These are phyloP conservation scores for Helobdella robusta DNA, from an alignment of 2,888 invertebrate genomes.

Conservation along the genomic window DNA sequence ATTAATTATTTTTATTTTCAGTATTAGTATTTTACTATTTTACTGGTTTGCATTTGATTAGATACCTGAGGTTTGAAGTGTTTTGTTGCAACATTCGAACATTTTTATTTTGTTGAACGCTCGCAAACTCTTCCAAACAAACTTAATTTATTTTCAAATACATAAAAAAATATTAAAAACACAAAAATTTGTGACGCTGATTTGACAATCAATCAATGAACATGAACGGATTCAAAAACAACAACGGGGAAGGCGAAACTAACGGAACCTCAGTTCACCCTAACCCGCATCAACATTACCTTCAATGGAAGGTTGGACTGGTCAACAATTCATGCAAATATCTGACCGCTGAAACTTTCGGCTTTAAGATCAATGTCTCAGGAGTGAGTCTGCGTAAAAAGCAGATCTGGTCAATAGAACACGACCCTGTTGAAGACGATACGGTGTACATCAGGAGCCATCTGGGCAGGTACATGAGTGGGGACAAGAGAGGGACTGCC, in stretches of 20 bases:
- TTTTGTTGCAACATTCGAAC: too few species aligned
- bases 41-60: too few species aligned
- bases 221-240: slow-evolving; percentile 17
- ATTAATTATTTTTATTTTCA: too few species aligned
- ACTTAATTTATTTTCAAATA: too few species aligned
- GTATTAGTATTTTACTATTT: too few species aligned
- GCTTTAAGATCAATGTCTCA: slow-evolving; percentile 91
- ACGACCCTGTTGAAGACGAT: slow-evolving; percentile 44
- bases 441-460: slow-evolving; percentile 77
- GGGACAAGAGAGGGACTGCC: slow-evolving; percentile 89
- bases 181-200: too few species aligned
- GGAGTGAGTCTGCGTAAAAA: slow-evolving; percentile 89
- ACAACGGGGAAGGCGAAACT: neutral
- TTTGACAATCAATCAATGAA: too few species aligned
- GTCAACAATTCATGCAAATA: slow-evolving; percentile 77
- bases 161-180: too few species aligned
- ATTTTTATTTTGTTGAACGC: too few species aligned
- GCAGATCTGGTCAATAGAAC: slow-evolving; percentile 76
- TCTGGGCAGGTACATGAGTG: slow-evolving; percentile 73
- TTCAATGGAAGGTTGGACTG: slow-evolving; percentile 75
- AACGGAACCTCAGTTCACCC: neutral
- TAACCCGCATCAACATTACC: neutral
- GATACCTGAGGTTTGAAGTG: too few species aligned
- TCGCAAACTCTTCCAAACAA: too few species aligned
- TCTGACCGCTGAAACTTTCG: slow-evolving; percentile 92